Conservation (phyloP, 2,797 vertebrate species). For the Gastrophryne carolinensis region DNA sequence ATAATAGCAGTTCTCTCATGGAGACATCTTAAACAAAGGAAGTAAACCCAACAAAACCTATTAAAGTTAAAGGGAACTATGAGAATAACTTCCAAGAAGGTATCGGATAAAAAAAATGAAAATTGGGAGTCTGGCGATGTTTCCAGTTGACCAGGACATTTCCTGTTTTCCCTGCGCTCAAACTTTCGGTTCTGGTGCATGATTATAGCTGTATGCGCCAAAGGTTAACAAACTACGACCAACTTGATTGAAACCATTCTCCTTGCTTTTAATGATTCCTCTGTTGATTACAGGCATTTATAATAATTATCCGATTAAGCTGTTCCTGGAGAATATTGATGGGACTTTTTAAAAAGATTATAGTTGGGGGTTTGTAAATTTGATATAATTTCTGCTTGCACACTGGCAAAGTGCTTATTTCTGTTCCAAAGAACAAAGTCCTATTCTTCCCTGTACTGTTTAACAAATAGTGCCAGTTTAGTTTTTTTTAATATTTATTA, state of each 20-base stretch:
- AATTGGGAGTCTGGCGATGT: background rate
- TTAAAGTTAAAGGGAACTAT: no score
- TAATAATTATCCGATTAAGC: slow-evolving; percentile 90
- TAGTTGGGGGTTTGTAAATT: slow-evolving; percentile 92
- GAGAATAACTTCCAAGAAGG: background rate
- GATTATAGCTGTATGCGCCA: slow-evolving; percentile 61
- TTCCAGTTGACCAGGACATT: background rate
- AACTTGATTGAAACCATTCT: slow-evolving; percentile 85
- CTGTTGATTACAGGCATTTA: slow-evolving; percentile 91
- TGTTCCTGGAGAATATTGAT: slow-evolving; percentile 74
- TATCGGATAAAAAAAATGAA: background rate
- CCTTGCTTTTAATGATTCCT: slow-evolving; percentile 80
- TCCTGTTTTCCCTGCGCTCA: slow-evolving; percentile 42
- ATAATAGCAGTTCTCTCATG: no score
- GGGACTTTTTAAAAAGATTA: slow-evolving; percentile 84
- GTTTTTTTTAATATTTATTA: no score
- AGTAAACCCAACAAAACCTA: no score
- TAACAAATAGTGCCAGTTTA: no score
- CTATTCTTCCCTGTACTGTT: no score
- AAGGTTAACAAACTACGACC: slow-evolving; percentile 64
- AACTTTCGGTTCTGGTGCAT: slow-evolving; percentile 54
- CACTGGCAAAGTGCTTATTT: background rate
- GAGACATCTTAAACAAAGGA: no score
- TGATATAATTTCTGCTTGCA: slow-evolving; percentile 61
- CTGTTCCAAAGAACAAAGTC: no score